Base-by-base conservation (phyloP, 2,797 vertebrate genomes). In the Sorex maritimensis region DNA sequence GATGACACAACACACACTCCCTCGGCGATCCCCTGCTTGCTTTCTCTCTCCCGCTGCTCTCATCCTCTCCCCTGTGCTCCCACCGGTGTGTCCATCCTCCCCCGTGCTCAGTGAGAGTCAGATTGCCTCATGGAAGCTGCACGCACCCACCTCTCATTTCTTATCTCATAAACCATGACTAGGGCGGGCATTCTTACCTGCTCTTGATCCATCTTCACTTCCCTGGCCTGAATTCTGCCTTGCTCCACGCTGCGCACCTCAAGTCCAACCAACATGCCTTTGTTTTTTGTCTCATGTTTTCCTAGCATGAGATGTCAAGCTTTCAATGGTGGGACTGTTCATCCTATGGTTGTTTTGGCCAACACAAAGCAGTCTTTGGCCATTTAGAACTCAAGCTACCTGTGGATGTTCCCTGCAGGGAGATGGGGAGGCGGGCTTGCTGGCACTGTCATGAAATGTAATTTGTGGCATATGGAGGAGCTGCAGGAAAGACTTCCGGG, bases 201-300 rank as follows among this genome's bases (percentile, higher is more conserved):
- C 44, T 79, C 63, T 19, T 75, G 19, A 75, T 86, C 55, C 34
- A 44, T 52, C 38, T n/a, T 9, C 34, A 81, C 58, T 52, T 89
- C 92, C 84, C 74, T 71, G 34, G 79, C 46, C 14, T 4, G 26
- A 80, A 79, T 88, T 67, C n/a, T 58, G 19, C 89, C n/a, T 7
- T 8, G 23, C 41, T 90, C 52, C 7, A 24, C 5, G 14, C 52
- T 9, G 23, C 30, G 6, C 63, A 88, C 26, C 38, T 63, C 61
- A 58, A 28, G 19, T 55, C n/a, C 41, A 21, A 38, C 11, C 3
- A 30, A 7, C 3, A 1, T n/a, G 6, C 15, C 21, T 34, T 69
- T 34, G 68, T 21, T 55, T 86, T 81, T 52, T 19, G 3, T 71
- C 75, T 34, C 21, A 3, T 61, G 17, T 84, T 80, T 55, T 69